A percentile compares a stretch with the other conserved stretches of the same genome.
These are phyloP conservation scores for Mus caroli DNA, from an alignment of 2,797 vertebrate genomes.

Conservation along the genomic window DNA sequence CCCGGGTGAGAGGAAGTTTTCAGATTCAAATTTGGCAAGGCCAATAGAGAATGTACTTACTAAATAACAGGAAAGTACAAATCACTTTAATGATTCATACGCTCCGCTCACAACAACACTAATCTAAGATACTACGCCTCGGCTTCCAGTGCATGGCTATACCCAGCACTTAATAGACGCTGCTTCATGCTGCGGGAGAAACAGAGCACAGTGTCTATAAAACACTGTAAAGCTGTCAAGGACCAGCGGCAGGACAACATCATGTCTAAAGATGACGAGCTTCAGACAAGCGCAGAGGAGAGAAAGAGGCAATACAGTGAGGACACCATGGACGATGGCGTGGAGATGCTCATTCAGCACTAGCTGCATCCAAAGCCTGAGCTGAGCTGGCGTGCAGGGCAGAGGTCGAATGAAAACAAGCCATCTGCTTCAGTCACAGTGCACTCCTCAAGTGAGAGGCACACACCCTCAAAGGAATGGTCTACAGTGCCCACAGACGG, in stretches of 20 bases:
- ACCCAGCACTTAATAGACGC: not conserved
- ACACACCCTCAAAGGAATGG: too few relatives aligned
- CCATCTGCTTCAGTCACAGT: not conserved
- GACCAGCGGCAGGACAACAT: not conserved
- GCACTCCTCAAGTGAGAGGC: not conserved
- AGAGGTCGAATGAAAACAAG: not conserved
- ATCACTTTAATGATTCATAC: slow-evolving; percentile 60
- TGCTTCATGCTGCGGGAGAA: not conserved
- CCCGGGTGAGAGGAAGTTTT: slow-evolving; percentile 15
- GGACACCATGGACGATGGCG: not conserved
- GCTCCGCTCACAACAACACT: not conserved
- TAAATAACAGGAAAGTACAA: slow-evolving; percentile 62
- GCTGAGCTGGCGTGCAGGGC: not conserved
- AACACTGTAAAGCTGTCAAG: not conserved
- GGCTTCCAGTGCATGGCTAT: not conserved
- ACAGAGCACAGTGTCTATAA: not conserved
- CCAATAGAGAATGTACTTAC: slow-evolving; percentile 61
- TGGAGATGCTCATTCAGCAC: not conserved
- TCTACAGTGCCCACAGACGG: not conserved
- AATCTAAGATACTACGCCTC: not conserved
- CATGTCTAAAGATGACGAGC: not conserved
- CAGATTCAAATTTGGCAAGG: slow-evolving; percentile 58
- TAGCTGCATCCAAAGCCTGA: not conserved
- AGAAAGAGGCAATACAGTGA: not conserved
- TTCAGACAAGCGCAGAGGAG: not conserved